phyloP scores from a whole-genome alignment of 2,888 invertebrate species.

The Megaustenia siamemsis region DNA sequence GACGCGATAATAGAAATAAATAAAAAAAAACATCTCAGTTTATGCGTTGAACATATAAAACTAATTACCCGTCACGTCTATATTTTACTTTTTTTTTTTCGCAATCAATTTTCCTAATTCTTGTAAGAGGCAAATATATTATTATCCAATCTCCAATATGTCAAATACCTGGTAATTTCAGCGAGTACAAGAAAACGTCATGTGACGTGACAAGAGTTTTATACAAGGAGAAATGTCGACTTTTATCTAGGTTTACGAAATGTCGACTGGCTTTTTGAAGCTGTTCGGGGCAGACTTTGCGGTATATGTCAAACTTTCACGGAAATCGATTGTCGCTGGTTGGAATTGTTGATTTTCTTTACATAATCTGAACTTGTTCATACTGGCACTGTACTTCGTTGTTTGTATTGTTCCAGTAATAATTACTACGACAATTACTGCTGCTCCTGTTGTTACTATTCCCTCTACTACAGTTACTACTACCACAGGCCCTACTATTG shows the following conservation, averaged over 20 bases:
- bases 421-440: neutral
- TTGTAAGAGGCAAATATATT: neutral
- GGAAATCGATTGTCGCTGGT: neutral
- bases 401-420: neutral
- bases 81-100: neutral
- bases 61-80: neutral
- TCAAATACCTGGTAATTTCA: neutral
- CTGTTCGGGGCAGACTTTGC: neutral
- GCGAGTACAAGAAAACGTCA: neutral
- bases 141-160: conserved; percentile 4
- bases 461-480: neutral
- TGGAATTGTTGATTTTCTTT: neutral
- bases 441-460: neutral
- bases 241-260: conserved; percentile 9
- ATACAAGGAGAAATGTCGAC: neutral
- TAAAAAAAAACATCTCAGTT: neutral
- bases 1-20: too few relatives aligned
- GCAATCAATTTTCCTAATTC: neutral
- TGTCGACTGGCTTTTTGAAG: neutral
- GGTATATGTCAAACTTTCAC: neutral
- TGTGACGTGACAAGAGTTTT: neutral
- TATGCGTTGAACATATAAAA: neutral
- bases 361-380: too few relatives aligned
- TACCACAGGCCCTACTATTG: neutral
- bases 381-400: neutral